These are phyloP conservation scores for Orius insidiosus DNA, from an alignment of 1,140 invertebrate genomes.

Conservation along the genomic window DNA sequence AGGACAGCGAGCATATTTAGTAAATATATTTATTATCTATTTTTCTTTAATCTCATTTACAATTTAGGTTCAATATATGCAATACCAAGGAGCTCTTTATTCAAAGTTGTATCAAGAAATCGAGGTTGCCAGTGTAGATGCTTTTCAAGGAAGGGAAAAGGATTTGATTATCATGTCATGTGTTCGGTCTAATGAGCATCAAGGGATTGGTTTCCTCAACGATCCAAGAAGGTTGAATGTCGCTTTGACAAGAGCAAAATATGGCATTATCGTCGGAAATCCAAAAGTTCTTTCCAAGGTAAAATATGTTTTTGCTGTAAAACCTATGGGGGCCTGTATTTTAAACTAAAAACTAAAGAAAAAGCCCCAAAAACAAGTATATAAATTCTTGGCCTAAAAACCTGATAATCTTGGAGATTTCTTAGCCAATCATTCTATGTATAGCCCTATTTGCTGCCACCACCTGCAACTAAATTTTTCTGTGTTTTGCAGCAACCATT, in stretches of 20 bases:
- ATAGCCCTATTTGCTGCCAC: too few species aligned
- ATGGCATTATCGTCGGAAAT: constrained; percentile 96
- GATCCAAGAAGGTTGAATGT: constrained; percentile 96
- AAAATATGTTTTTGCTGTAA: too few species aligned
- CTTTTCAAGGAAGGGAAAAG: constrained; percentile 94
- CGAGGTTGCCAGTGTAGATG: constrained; percentile 98
- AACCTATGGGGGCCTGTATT: too few species aligned
- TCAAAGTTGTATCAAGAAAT: constrained; percentile 96
- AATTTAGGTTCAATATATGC: constrained; percentile 77
- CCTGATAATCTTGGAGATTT: too few species aligned
- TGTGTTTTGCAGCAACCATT: constrained; percentile 54
- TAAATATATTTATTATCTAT: constrained; percentile 21
- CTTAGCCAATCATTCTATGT: too few species aligned
- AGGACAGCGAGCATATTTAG: constrained; percentile 93
- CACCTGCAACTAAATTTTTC: constrained; percentile 7
- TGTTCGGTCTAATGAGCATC: constrained; percentile 83
- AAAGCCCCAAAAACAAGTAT: too few species aligned
- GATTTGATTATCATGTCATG: constrained; percentile 98
- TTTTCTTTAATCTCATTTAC: constrained; percentile 5
- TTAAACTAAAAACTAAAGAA: too few species aligned
- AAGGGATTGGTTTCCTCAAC: constrained; percentile 86
- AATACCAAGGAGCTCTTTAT: constrained; percentile 92
- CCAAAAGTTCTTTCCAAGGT: constrained; percentile 92
- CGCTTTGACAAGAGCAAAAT: constrained; percentile 91
- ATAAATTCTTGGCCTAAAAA: too few species aligned